A percentile compares a stretch with the other conserved stretches of the same genome.
Conservation (phyloP, 2,888 invertebrate genomes). For the Watsonalla cultraria region DNA sequence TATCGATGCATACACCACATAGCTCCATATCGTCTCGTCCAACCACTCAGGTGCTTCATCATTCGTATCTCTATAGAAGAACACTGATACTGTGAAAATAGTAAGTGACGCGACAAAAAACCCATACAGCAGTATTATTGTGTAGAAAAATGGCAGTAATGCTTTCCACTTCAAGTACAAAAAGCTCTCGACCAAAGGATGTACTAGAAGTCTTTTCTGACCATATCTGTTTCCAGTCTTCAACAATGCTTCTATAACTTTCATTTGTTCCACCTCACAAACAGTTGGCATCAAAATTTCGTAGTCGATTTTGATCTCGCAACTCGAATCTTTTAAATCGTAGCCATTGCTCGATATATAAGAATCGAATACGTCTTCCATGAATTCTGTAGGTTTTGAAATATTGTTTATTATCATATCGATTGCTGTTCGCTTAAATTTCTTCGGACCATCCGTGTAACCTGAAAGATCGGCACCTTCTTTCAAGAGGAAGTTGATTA, state of each 20-base stretch:
- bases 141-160: slow-evolving; percentile 45
- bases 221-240: slow-evolving; percentile 40
- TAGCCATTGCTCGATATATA: slow-evolving; percentile 67
- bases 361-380: slow-evolving; percentile 74
- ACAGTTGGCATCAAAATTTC: slow-evolving; percentile 3
- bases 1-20: slow-evolving; percentile 55
- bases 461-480: slow-evolving; percentile 70
- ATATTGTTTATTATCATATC: slow-evolving; percentile 71
- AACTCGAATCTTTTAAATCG: slow-evolving; percentile 45
- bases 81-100: slow-evolving; percentile 27
- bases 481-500: slow-evolving; percentile 60
- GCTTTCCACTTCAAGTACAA: slow-evolving; percentile 55
- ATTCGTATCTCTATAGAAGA: slow-evolving; percentile 22
- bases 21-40: slow-evolving; percentile 51
- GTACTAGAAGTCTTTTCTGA: slow-evolving; percentile 44
- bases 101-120: slow-evolving; percentile 47
- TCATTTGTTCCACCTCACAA: slow-evolving; percentile 1
- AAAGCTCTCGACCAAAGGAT: slow-evolving; percentile 59
- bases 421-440: slow-evolving; percentile 63
- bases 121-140: slow-evolving; percentile 39
- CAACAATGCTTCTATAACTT: slow-evolving; percentile 9
- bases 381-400: slow-evolving; percentile 72
- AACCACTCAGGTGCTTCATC: slow-evolving; percentile 41
- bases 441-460: slow-evolving; percentile 58
- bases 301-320: slow-evolving; percentile 72